Conservation (phyloP, 2,113 vertebrate genomes). For the Saccopteryx bilineata region DNA sequence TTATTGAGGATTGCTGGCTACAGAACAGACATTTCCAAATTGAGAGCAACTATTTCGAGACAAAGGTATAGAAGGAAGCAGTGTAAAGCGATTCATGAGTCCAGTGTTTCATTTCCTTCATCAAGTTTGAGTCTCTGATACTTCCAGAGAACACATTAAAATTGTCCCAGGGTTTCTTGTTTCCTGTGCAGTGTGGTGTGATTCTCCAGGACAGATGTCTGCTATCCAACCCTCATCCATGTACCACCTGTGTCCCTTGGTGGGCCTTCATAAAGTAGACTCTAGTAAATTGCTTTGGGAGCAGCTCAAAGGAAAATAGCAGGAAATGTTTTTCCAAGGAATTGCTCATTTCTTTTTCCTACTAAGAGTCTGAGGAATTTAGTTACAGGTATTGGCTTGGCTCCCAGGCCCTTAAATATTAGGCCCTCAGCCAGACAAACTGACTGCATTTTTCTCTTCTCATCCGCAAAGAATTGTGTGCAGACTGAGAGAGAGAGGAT, state of each 20-base stretch:
- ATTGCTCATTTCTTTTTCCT: neutral
- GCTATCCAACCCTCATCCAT: neutral
- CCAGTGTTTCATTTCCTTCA: neutral
- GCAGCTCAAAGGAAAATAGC: neutral
- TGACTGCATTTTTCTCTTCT: neutral
- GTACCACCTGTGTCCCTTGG: neutral
- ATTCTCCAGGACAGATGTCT: neutral
- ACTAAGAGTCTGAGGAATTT: neutral
- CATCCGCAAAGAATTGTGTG: neutral
- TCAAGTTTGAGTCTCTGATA: neutral
- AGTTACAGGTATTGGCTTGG: neutral
- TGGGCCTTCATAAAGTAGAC: neutral
- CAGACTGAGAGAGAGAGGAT: neutral
- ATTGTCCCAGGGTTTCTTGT: neutral
- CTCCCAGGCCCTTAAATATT: neutral
- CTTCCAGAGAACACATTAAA: neutral
- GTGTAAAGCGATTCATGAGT: neutral
- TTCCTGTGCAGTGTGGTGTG: neutral
- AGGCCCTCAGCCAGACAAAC: neutral
- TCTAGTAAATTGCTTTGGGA: neutral
- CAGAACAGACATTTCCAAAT: neutral
- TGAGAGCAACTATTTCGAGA: neutral
- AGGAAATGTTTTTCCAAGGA: neutral
- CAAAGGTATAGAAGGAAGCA: neutral
- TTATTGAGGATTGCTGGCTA: neutral